Base-by-base conservation (phyloP, 2,113 vertebrate species). In the Limanda limanda region DNA sequence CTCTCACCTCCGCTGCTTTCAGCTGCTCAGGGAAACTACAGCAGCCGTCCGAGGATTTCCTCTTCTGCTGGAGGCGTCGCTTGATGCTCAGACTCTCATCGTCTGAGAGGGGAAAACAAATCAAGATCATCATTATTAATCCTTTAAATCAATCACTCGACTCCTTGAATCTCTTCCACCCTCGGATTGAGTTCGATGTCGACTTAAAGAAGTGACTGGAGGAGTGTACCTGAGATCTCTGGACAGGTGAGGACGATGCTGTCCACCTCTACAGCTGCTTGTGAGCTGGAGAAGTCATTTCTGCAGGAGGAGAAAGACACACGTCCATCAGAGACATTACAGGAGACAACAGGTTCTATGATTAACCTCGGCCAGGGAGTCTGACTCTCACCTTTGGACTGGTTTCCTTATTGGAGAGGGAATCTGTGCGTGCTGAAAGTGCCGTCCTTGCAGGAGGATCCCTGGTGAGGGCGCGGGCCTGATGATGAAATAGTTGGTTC, bases 381-480 rank as follows among this genome's bases (percentile, higher is more conserved):
- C 6, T 2, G 54, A 11, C 87, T 91, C 93, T 47, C 7, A 99
- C 98, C 97, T 98, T 90, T 97, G 97, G 78, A 95, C 95, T 71
- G 95, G 94, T 65, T 96, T 98, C 92, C 95, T 94, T 73, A 95
- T 86, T 57, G 86, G 20, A 0, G 95, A 57, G 62, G 93, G 94
- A 37, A 93, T 87, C 17, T 96, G 95, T 0, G 96, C 90, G 15
- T 98, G 97, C 75, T 97, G 97, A 86, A 98, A 98, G 85, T 93
- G 93, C 40, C 97, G 95, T 15, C 97, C 96, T 10, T 97, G 97
- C 68, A 97, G 85, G 35, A 97, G 74, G 47, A 96, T 94, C 24
- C 96, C 96, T 81, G 95, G 94, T 47, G 94, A 88, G 3, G 90
- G 81, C 0, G 88, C 4, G 0, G 86, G 89, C n/a, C 85, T 93